These are phyloP conservation scores for Himantopus leucocephalus DNA, from an alignment of 2,113 vertebrate genomes.

Conservation along the genomic window DNA sequence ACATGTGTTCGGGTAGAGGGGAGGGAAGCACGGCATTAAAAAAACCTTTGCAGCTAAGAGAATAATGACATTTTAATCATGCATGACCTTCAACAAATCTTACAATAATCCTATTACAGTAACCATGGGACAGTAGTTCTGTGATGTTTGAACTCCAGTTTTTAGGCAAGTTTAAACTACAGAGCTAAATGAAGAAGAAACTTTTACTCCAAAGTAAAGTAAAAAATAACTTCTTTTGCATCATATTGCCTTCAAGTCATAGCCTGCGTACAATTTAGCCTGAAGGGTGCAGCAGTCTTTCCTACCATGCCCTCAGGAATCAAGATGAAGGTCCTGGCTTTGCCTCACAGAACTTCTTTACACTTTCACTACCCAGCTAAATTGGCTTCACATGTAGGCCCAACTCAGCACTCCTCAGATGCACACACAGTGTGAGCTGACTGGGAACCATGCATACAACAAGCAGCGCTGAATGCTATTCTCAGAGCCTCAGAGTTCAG, in stretches of 20 bases:
- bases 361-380: neutral
- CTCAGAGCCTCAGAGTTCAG: neutral
- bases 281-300: neutral
- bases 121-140: neutral
- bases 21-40: neutral
- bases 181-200: neutral
- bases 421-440: neutral
- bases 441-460: rapidly evolving
- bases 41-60: neutral
- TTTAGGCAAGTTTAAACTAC: neutral
- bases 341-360: neutral
- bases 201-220: neutral
- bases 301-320: neutral
- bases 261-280: neutral
- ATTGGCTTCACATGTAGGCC: neutral
- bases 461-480: neutral
- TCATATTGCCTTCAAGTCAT: neutral
- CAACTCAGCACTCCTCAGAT: neutral
- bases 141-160: neutral
- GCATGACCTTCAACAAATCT: neutral
- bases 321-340: neutral
- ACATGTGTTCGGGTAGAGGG: rapidly evolving
- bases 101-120: neutral
- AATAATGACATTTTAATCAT: neutral
- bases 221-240: neutral